These are phyloP conservation scores for Acrossocheilus fasciatus DNA, from an alignment of 2,797 vertebrate genomes.

Conservation along the genomic window DNA sequence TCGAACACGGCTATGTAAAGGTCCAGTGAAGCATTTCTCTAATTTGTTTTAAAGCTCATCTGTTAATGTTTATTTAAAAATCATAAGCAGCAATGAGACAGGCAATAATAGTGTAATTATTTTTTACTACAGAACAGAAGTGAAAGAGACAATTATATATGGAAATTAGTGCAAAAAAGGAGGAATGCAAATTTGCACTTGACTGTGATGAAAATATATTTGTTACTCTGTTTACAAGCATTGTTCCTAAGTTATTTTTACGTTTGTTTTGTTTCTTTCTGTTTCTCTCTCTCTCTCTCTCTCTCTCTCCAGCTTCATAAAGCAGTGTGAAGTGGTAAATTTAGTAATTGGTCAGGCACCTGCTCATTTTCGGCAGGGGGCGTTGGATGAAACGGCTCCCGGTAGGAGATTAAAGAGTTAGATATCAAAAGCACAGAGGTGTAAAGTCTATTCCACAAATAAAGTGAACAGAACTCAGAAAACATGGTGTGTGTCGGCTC, in stretches of 20 bases:
- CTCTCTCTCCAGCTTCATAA: constrained; percentile 35
- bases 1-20: constrained; percentile 46
- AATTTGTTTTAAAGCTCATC: constrained; percentile 44
- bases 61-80: constrained; percentile 35
- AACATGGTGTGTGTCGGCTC: constrained; percentile 12
- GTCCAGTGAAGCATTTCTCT: constrained; percentile 48
- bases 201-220: constrained; percentile 57
- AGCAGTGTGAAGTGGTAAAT: constrained; percentile 39
- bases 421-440: constrained; percentile 80
- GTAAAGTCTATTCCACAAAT: constrained; percentile 84
- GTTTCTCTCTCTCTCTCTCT: not conserved
- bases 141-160: constrained; percentile 27
- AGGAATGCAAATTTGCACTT: constrained; percentile 56
- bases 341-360: constrained; percentile 35
- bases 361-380: constrained; percentile 49
- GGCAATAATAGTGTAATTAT: constrained; percentile 62
- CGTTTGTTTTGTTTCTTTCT: constrained; percentile 26
- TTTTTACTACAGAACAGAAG: constrained; percentile 44
- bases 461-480: constrained; percentile 76
- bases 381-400: constrained; percentile 48
- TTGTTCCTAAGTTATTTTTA: constrained; percentile 53
- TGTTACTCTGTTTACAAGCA: constrained; percentile 59
- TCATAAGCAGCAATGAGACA: constrained; percentile 53
- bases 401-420: constrained; percentile 52
- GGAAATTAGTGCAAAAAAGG: constrained; percentile 35